Base-by-base conservation (phyloP, 1,140 invertebrate genomes). In the Zaprionus ornatus region DNA sequence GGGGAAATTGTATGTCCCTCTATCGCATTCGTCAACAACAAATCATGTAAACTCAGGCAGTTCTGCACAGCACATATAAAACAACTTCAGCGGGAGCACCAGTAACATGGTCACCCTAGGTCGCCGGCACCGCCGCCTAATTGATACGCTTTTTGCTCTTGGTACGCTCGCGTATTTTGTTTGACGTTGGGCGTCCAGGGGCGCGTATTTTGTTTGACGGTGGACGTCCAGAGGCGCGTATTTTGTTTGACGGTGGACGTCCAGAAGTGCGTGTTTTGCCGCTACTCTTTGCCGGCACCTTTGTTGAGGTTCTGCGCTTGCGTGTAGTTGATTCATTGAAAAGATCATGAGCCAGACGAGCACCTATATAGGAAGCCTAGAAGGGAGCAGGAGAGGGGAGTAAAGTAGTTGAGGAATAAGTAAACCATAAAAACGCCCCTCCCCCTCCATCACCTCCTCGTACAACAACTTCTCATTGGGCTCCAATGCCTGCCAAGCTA, bases 311-410 rank as follows among this genome's bases (percentile, higher is more conserved):
- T 10, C 5, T 50, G 10, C 27, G 45, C 32, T 35, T 32, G 13
- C 17, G 17, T 15, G 1, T 13, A 29, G 27, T 7, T 50, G n/a
- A 2, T 9, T 50, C 45, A 19, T 12, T 12, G 45, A 23, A 21
- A 9, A 54, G 19, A 48, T 65, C 63, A 13, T 45, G 17, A 12
- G 65, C 54, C 40, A 67, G 32, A 2, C 69, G 62, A 19, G 62
- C 40, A 0, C 54, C 25, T 37, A 66, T 29, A 59, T 72, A 72
- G 6, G 32, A 3, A 27, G 17, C 4, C 61, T 71, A n/a, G 6
- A 23, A 19, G 32, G 3, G 7, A 9, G 5, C 10, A 21, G 4
- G 1, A 17, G 10, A 5, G 2, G 2, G 6, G 3, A 9, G 19
- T n/a, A 42, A 5, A 27, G 4, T 1, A 2, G 15, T 17, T 32